These are phyloP conservation scores for Champsocephalus gunnari DNA, from an alignment of 2,797 vertebrate species.

Conservation along the genomic window DNA sequence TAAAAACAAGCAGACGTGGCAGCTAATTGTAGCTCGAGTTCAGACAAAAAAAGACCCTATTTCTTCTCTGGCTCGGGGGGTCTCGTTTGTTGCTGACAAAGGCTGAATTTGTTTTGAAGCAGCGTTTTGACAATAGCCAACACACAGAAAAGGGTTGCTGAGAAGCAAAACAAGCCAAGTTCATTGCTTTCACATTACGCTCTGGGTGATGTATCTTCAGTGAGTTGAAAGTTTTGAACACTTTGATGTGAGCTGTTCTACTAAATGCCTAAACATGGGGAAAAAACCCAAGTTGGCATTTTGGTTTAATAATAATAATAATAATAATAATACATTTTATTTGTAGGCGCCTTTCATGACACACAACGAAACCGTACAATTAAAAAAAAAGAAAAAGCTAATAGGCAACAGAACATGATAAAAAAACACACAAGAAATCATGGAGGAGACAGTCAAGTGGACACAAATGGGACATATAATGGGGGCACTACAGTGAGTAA, in stretches of 20 bases:
- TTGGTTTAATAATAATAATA: no score
- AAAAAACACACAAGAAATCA: no score
- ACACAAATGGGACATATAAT: no score
- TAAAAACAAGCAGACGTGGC: constrained; percentile 60
- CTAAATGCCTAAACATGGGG: not conserved
- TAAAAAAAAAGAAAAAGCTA: no score
- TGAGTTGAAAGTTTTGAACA: not conserved
- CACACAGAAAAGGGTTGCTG: constrained; percentile 42
- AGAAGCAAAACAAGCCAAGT: constrained; percentile 25
- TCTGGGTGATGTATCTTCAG: constrained; percentile 15
- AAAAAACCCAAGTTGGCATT: not conserved
- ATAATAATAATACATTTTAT: no score
- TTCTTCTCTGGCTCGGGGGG: constrained; percentile 61
- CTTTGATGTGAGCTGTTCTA: constrained; percentile 5
- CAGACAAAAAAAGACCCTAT: constrained; percentile 39
- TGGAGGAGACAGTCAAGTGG: no score
- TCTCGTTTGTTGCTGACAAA: constrained; percentile 74
- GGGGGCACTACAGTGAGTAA: no score
- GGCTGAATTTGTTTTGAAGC: constrained; percentile 37
- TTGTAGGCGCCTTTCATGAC: no score
- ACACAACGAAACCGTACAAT: no score
- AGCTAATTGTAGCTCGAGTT: constrained; percentile 60
- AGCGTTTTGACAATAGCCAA: constrained; percentile 53
- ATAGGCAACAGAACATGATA: no score
- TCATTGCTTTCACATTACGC: constrained; percentile 10